A percentile compares a stretch with the other conserved stretches of the same genome.
phyloP scores from a whole-genome alignment of 2,113 vertebrate genomes.

The Laterallus jamaicensis region DNA sequence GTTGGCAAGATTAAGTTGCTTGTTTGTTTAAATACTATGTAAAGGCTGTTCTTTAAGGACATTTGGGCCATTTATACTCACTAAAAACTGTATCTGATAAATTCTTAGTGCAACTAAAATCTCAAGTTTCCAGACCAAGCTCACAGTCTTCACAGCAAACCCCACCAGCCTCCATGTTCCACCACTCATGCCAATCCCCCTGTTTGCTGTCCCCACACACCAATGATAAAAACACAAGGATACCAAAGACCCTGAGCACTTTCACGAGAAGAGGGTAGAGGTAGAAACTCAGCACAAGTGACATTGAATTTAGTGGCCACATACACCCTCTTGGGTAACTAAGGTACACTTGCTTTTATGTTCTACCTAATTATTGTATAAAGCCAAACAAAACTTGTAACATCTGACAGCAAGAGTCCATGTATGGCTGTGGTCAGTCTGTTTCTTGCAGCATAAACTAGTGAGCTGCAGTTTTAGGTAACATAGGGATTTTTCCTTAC shows the following conservation, averaged over 20 bases:
- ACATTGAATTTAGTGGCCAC: not conserved
- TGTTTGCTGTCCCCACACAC: not conserved
- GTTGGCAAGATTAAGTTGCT: not conserved
- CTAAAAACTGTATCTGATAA: not conserved
- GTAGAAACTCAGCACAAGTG: accelerated
- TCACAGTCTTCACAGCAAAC: not conserved
- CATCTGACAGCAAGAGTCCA: not conserved
- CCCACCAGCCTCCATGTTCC: not conserved
- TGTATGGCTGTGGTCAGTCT: not conserved
- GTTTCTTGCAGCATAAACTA: not conserved
- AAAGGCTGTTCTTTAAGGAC: not conserved
- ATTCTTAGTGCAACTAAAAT: not conserved
- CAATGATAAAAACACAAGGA: not conserved
- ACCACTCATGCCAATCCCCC: not conserved
- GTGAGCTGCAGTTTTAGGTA: not conserved
- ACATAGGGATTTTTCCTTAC: not conserved
- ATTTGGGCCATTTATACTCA: not conserved
- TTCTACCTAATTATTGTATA: not conserved
- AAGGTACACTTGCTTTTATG: not conserved
- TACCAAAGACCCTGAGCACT: not conserved
- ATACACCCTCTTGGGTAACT: not conserved
- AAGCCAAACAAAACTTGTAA: not conserved
- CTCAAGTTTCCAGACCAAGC: not conserved
- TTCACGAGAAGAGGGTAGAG: not conserved
- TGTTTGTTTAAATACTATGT: not conserved